These are phyloP conservation scores for Neogobius melanostomus DNA, from an alignment of 2,113 vertebrate species.

Conservation along the genomic window DNA sequence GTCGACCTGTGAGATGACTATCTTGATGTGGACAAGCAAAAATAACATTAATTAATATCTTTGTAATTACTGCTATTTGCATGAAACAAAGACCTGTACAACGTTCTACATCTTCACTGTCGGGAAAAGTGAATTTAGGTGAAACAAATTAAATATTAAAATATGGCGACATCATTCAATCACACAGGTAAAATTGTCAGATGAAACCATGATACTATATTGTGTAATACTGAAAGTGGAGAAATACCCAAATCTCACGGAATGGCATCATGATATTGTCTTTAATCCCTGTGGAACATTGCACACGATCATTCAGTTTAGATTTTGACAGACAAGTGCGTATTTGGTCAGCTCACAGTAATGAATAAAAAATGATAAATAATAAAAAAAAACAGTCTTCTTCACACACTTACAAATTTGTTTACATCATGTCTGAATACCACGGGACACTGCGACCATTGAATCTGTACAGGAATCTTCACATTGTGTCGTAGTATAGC, in stretches of 20 bases:
- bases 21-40: too few relatives aligned
- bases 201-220: too few relatives aligned
- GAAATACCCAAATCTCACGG: background rate
- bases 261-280: slow-evolving; percentile 49
- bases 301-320: slow-evolving; percentile 56
- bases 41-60: too few relatives aligned
- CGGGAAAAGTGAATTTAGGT: too few relatives aligned
- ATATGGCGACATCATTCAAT: too few relatives aligned
- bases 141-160: too few relatives aligned
- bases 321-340: slow-evolving; percentile 62
- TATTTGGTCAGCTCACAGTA: slow-evolving; percentile 63
- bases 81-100: too few relatives aligned
- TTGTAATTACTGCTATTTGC: too few relatives aligned
- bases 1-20: too few relatives aligned
- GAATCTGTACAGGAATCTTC: slow-evolving; percentile 64
- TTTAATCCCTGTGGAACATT: slow-evolving; percentile 70
- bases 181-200: too few relatives aligned
- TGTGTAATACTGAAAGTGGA: background rate
- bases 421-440: slow-evolving; percentile 61
- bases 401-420: slow-evolving; percentile 68
- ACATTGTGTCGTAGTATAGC: slow-evolving; percentile 38
- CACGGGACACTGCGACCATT: slow-evolving; percentile 65
- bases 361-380: slow-evolving; percentile 58
- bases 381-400: slow-evolving; percentile 60
- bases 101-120: too few relatives aligned